Conservation (phyloP, 2,113 vertebrate species). For the Sapayoa aenigma region DNA sequence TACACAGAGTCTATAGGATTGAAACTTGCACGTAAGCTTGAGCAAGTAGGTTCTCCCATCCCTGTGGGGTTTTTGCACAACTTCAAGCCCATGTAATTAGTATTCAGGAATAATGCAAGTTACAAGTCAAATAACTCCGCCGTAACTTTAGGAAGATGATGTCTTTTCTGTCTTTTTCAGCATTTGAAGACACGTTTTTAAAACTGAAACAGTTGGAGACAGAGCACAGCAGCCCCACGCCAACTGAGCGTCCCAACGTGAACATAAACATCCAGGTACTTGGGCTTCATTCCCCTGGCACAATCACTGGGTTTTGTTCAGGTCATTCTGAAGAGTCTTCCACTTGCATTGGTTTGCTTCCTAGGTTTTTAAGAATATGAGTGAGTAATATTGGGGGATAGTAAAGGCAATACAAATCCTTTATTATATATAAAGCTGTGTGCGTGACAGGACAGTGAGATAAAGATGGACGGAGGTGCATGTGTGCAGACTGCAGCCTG, state of each 20-base stretch:
- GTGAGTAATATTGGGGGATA: neutral
- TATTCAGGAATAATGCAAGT: neutral
- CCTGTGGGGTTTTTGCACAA: neutral
- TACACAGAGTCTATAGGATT: neutral
- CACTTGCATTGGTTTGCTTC: neutral
- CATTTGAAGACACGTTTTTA: slow-evolving; percentile 75
- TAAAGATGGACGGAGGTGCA: neutral
- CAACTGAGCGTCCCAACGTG: slow-evolving; percentile 54
- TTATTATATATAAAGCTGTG: neutral
- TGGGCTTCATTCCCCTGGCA: neutral
- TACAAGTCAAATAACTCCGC: neutral
- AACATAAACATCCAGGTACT: slow-evolving; percentile 86
- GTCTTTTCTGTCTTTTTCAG: slow-evolving; percentile 7
- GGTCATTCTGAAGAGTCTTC: neutral
- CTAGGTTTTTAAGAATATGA: neutral
- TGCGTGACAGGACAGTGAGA: neutral
- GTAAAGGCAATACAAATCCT: neutral
- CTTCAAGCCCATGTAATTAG: neutral
- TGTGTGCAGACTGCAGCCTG: neutral
- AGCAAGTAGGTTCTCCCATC: neutral
- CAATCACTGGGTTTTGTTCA: neutral
- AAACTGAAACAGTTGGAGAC: slow-evolving; percentile 85
- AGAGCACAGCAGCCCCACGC: slow-evolving; percentile 60
- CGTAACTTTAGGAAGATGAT: neutral
- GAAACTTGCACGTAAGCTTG: neutral